Base-by-base conservation (phyloP, 2,888 invertebrate genomes). In the Oxytorus armatus region DNA sequence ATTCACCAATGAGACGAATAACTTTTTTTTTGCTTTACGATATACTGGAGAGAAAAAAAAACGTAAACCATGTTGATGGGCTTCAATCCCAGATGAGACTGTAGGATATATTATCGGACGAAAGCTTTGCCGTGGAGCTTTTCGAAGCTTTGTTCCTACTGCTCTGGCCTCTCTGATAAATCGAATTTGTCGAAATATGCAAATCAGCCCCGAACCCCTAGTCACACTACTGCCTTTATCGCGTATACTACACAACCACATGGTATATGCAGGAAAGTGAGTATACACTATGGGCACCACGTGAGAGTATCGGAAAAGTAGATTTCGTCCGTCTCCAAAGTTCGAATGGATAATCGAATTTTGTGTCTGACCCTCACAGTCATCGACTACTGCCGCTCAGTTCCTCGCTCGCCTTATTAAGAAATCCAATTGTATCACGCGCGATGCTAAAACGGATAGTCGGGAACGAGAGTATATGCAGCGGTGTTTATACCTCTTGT, bases 131-230 rank as follows among this genome's bases (percentile, higher is more conserved):
- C 29, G 16, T 10, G 25, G n/a, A 14, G 57, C 59, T 59, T 53
- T 39, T 14, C 25, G 25, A n/a, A 55, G 85, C 87, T 85, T 86
- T 84, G 84, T 86, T 82, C 84, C 82, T 21, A n/a, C 29, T 11
- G 7, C 7, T 29, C 55, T 23, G 18, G 29, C 16, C n/a, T 16
- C 66, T 49, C 57, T 77, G 61, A 83, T 82, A 83, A 88, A 88
- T 88, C 86, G 84, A 85, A 87, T 87, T 87, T 85, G 84, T 87
- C 84, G 81, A 82, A 83, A 85, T 69, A 87, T 88, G 88, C 88
- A 87, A 88, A 88, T 88, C 69, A 85, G 36, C 39, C 66, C 18
- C 23, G 36, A 51, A 51, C 39, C 53, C 11, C 18, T 21, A 14
- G 21, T n/a, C 25, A 39, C 42, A 21, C 23, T 16, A 21, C 25